Evolutionary conservation across 2,797 vertebrate genomes (phyloP).

Genomic region (Scarus forsteni): DNA sequence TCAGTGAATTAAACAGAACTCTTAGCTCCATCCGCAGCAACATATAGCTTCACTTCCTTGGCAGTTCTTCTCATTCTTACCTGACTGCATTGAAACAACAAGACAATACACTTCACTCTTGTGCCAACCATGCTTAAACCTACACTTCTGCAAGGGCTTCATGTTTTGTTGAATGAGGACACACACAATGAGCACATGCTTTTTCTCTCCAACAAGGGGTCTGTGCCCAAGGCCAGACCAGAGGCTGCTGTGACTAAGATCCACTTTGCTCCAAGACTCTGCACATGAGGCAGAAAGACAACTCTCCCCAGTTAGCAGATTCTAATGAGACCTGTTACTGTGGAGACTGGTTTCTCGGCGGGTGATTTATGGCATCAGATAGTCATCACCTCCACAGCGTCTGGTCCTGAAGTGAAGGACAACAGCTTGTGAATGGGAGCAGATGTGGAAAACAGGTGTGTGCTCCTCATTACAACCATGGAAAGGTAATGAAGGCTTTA

Average conservation of each 20-base stretch:
- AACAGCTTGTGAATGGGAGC: constrained; percentile 70
- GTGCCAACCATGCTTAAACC: constrained; percentile 26
- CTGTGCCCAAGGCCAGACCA: constrained; percentile 16
- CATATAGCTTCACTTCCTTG: too few relatives aligned
- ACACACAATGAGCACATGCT: constrained; percentile 50
- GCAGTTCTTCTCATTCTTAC: too few relatives aligned
- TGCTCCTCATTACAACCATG: constrained; percentile 65
- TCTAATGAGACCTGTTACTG: constrained; percentile 64
- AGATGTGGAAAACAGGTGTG: constrained; percentile 81
- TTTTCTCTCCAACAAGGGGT: constrained; percentile 19
- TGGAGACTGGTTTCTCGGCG: constrained; percentile 55
- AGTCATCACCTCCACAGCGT: constrained; percentile 68
- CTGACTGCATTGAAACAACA: background rate
- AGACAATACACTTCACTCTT: constrained; percentile 6
- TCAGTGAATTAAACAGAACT: too few relatives aligned
- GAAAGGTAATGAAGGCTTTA: constrained; percentile 66
- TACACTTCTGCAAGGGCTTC: constrained; percentile 24
- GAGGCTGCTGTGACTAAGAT: constrained; percentile 40
- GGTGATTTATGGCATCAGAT: constrained; percentile 70
- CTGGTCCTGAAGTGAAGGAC: constrained; percentile 62
- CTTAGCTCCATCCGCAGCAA: too few relatives aligned
- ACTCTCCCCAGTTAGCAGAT: constrained; percentile 43
- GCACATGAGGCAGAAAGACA: constrained; percentile 35
- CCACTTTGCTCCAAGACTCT: constrained; percentile 35
- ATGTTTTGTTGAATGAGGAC: constrained; percentile 42